Percentiles rank a stretch among this genome's conserved stretches.
Evolutionary conservation across 2,888 invertebrate genomes (phyloP).

Genomic region (Dichetophora obliterata): DNA sequence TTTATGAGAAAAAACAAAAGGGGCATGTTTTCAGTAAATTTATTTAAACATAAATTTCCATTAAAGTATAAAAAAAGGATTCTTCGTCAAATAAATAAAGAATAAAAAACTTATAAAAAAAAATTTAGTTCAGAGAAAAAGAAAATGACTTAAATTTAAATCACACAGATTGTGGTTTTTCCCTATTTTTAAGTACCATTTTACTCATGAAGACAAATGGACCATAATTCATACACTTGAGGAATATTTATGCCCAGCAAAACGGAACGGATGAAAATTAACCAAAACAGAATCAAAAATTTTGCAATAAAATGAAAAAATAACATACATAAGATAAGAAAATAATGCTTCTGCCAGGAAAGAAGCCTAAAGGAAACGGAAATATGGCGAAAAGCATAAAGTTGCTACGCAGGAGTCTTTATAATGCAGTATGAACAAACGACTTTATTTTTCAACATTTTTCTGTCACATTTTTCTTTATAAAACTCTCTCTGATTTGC

Average conservation of each 20-base stretch:
- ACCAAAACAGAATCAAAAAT: not conserved
- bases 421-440: not conserved
- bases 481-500: not conserved
- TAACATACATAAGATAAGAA: not conserved
- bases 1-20: no score
- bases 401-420: slow-evolving; percentile 9
- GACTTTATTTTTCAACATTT: not conserved
- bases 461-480: not conserved
- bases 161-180: not conserved
- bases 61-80: no score
- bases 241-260: slow-evolving; percentile 16
- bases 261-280: slow-evolving; percentile 10
- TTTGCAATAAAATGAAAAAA: not conserved
- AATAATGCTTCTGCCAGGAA: not conserved
- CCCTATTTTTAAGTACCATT: slow-evolving; percentile 1
- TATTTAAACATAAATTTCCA: no score
- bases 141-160: not conserved
- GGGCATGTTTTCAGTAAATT: no score
- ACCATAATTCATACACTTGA: slow-evolving; percentile 19
- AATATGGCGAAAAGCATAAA: slow-evolving; percentile 6
- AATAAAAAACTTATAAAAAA: no score
- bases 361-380: not conserved
- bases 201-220: slow-evolving; percentile 23
- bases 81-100: no score
- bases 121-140: not conserved